Percentiles rank a stretch among this genome's conserved stretches.
Evolutionary conservation across 2,113 vertebrate genomes (phyloP).

Genomic region (Nothocercus nigrocapillus): DNA sequence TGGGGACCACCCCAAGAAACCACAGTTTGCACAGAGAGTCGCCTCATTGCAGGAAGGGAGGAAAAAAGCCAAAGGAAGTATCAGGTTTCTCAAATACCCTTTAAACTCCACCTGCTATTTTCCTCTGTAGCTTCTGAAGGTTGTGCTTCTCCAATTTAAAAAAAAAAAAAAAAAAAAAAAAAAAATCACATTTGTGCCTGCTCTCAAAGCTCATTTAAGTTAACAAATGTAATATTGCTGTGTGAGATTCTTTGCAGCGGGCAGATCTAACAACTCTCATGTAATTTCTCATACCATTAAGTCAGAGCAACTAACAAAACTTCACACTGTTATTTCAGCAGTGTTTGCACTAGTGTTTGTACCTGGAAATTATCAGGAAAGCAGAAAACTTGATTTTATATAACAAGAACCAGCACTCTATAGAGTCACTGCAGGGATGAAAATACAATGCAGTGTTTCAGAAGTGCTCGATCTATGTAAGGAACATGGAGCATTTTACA

Average conservation of each 20-base stretch:
- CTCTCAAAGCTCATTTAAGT: background rate
- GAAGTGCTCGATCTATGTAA: background rate
- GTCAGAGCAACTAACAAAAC: background rate
- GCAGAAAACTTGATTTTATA: background rate
- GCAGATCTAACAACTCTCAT: background rate
- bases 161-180: background rate
- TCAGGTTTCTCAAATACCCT: background rate
- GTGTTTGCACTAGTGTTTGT: background rate
- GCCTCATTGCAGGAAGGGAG: background rate
- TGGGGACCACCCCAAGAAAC: background rate
- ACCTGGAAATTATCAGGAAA: background rate
- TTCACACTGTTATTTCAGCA: background rate
- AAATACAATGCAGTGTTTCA: background rate
- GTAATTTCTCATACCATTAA: background rate
- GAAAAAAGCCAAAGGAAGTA: background rate
- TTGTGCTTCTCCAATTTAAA: background rate
- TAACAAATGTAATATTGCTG: fast-evolving
- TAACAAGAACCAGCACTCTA: background rate
- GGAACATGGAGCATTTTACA: background rate
- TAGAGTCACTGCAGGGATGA: background rate
- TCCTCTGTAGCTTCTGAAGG: background rate
- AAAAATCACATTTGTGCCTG: background rate
- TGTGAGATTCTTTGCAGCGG: background rate
- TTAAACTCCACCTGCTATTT: background rate
- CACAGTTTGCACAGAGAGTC: fast-evolving